A percentile compares a stretch with the other conserved stretches of the same genome.
phyloP scores from a whole-genome alignment of 2,113 vertebrate species.

The Oryzias curvinotus region DNA sequence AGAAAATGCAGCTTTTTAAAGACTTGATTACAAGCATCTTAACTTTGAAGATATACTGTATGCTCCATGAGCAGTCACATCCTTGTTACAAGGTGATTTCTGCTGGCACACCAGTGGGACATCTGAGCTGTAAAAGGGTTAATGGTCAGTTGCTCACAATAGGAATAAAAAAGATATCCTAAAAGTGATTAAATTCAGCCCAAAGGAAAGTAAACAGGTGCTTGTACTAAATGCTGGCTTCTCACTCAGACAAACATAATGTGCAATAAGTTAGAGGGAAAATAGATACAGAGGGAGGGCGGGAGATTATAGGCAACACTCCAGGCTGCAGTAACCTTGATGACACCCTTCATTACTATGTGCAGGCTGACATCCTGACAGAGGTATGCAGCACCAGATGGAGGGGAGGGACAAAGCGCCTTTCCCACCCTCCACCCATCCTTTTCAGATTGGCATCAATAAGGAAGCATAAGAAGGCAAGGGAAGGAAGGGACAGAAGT shows the following conservation, averaged over 20 bases:
- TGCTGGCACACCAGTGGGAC: no score
- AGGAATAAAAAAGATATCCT: neutral
- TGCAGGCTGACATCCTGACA: conserved; percentile 76
- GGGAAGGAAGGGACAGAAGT: conserved; percentile 32
- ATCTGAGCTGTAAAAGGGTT: neutral
- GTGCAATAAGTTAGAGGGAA: conserved; percentile 25
- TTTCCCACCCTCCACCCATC: conserved; percentile 63
- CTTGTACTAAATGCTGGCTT: conserved; percentile 18
- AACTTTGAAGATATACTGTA: no score
- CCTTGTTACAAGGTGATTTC: no score
- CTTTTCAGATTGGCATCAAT: conserved; percentile 52
- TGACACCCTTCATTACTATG: conserved; percentile 80
- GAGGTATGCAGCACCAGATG: conserved; percentile 77
- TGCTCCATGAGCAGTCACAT: no score
- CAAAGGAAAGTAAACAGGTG: conserved; percentile 6
- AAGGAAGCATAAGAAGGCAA: conserved; percentile 41
- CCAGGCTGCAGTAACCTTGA: conserved; percentile 77
- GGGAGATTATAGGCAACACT: conserved; percentile 54
- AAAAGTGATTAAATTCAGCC: conserved; percentile 2
- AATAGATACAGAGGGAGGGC: conserved; percentile 18
- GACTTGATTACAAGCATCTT: no score
- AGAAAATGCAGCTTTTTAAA: no score
- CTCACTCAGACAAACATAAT: conserved; percentile 32
- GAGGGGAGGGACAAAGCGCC: conserved; percentile 71
- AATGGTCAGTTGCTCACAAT: neutral